Evolutionary conservation across 1,140 invertebrate species (phyloP).

Genomic region (Rhysida immarginata): DNA sequence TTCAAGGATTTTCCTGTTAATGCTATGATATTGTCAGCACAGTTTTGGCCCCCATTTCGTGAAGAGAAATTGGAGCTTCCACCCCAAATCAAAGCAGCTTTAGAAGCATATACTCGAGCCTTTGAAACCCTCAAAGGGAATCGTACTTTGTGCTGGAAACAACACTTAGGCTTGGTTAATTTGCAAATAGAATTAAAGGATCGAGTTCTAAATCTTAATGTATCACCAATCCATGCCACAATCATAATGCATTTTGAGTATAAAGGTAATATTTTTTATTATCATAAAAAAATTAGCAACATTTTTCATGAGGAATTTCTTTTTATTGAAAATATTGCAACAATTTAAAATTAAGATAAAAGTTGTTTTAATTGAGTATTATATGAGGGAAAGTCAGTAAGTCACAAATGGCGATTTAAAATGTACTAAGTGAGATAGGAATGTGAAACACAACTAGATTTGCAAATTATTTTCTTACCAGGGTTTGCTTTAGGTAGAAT

Average conservation of each 20-base stretch:
- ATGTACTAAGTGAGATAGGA: too few species aligned
- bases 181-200: conserved; percentile 81
- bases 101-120: conserved; percentile 74
- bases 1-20: conserved; percentile 47
- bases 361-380: too few species aligned
- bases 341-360: too few species aligned
- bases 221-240: conserved; percentile 82
- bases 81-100: conserved; percentile 54
- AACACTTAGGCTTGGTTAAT: conserved; percentile 78
- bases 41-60: conserved; percentile 96
- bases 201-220: conserved; percentile 60
- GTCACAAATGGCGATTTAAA: too few species aligned
- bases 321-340: too few species aligned
- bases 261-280: conserved; percentile 48
- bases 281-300: too few species aligned
- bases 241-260: conserved; percentile 89
- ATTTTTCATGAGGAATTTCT: too few species aligned
- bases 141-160: conserved; percentile 83
- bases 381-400: too few species aligned
- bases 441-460: too few species aligned
- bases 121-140: conserved; percentile 88
- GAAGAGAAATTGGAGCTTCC: conserved; percentile 84
- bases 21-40: conserved; percentile 85
- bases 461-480: too few species aligned
- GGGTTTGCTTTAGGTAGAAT: too few species aligned